Evolutionary conservation across 2,113 vertebrate genomes (phyloP), one percentile per base, ranked within the genome.

Genomic region (Chionomys nivalis): DNA sequence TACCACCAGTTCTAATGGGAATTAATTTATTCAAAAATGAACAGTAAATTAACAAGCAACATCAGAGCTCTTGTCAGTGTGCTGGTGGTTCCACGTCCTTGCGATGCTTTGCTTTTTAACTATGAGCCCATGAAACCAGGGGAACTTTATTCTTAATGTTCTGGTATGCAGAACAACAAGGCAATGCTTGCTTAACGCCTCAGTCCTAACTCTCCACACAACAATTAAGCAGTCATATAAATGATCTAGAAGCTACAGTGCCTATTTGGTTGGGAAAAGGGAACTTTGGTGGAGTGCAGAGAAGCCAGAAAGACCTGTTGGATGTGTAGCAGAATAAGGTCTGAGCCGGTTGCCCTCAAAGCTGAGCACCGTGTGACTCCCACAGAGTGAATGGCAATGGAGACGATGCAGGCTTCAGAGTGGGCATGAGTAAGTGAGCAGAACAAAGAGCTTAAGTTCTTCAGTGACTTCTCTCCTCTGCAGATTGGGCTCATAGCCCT

Each of bases 181-280:
- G 73, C 10, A 89, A 93, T 49, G n/a, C 87, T 72, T 92, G 88
- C 88, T 88, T 33, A 93, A 70, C 91, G 63, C 87, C 90, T 95
- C n/a, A 91, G 89, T 17, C 24, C 6, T 75, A 55, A 61, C 24
- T 77, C 65, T 73, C 85, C 93, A 87, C 65, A 26, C 85, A 83
- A 91, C 44, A 85, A 91, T 42, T 61, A 78, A 78, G n/a, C 11
- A 65, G 58, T 58, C 63, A 36, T 1, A 70, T n/a, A 87, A 87
- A 94, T 47, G 55, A 88, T 76, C 85, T 68, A 75, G 63, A 96
- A 73, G 52, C 44, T 42, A 81, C 88, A 90, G 0, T 44, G 75
- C 19, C 55, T 26, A 36, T 87, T 19, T 88, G 42, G 21, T 12
- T 83, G 61, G 87, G 39, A 78, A 91, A 93, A 87, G 16, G 47